Percentiles rank a stretch among this genome's conserved stretches.
These are phyloP conservation scores for Yponomeuta cagnagella DNA, from an alignment of 2,888 invertebrate species.

Conservation along the genomic window DNA sequence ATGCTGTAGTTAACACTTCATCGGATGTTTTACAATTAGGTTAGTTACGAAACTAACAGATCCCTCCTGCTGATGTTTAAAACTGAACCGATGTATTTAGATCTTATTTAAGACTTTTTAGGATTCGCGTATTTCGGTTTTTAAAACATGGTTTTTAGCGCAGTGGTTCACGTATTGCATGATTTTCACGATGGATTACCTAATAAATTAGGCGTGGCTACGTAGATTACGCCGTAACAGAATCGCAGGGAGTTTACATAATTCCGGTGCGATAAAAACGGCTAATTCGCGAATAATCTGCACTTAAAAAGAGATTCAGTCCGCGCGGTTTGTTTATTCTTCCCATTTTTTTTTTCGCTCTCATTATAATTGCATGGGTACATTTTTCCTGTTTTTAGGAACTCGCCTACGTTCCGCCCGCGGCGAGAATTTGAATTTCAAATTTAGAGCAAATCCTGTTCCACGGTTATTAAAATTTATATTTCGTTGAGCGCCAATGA, in stretches of 20 bases:
- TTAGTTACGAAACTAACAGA: too few relatives aligned
- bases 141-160: too few relatives aligned
- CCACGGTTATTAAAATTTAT: conserved; percentile 56
- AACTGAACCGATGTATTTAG: too few relatives aligned
- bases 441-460: conserved; percentile 57
- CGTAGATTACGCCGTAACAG: not conserved
- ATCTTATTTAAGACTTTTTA: too few relatives aligned
- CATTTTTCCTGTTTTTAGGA: conserved; percentile 51
- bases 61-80: too few relatives aligned
- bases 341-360: conserved; percentile 51
- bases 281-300: conserved; percentile 11
- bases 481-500: conserved; percentile 57
- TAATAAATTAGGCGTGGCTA: not conserved
- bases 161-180: not conserved
- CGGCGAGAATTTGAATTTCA: conserved; percentile 62
- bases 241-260: not conserved
- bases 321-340: conserved; percentile 44
- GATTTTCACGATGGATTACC: not conserved
- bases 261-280: not conserved
- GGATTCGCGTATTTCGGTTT: too few relatives aligned
- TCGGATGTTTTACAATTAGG: too few relatives aligned
- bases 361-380: conserved; percentile 60
- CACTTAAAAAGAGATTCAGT: conserved; percentile 28
- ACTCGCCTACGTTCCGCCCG: conserved; percentile 48
- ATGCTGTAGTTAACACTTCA: too few relatives aligned